Conservation (phyloP, 2,888 invertebrate species). For the Dasysyrphus albostriatus region DNA sequence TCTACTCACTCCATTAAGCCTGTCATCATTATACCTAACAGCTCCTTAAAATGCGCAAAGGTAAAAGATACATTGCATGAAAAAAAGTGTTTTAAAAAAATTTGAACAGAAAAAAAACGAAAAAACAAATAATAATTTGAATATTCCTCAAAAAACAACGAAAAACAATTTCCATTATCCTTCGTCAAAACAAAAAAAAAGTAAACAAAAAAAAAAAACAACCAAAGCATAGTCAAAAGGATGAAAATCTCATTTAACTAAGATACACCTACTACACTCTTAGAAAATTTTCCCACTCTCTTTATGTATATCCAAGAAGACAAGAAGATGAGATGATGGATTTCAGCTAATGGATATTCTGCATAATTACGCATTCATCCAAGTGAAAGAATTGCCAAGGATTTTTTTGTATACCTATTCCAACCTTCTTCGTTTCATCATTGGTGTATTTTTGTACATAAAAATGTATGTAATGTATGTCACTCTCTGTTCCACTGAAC, state of each 20-base stretch:
- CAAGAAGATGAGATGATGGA: slow-evolving; percentile 45
- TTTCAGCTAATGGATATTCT: slow-evolving; percentile 74
- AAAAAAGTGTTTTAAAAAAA: neutral
- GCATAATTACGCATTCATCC: slow-evolving; percentile 73
- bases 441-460: neutral
- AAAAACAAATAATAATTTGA: slow-evolving; percentile 17
- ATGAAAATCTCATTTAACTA: slow-evolving; percentile 68
- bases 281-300: slow-evolving; percentile 7
- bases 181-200: slow-evolving; percentile 9
- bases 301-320: neutral
- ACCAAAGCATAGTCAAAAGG: slow-evolving; percentile 39
- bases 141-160: slow-evolving; percentile 39
- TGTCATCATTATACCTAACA: slow-evolving; percentile 28
- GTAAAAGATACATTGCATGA: neutral
- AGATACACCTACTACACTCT: slow-evolving; percentile 43
- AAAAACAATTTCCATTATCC: slow-evolving; percentile 60
- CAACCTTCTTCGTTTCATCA: neutral
- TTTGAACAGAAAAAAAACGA: neutral
- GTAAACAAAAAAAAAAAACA: neutral
- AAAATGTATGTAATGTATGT: neutral
- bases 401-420: slow-evolving; percentile 3
- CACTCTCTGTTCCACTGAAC: slow-evolving; percentile 63
- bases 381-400: slow-evolving; percentile 63
- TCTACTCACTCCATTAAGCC: slow-evolving; percentile 20
- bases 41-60: neutral